Conservation (phyloP, 2,888 invertebrate genomes). For the Ferrisia virgata region DNA sequence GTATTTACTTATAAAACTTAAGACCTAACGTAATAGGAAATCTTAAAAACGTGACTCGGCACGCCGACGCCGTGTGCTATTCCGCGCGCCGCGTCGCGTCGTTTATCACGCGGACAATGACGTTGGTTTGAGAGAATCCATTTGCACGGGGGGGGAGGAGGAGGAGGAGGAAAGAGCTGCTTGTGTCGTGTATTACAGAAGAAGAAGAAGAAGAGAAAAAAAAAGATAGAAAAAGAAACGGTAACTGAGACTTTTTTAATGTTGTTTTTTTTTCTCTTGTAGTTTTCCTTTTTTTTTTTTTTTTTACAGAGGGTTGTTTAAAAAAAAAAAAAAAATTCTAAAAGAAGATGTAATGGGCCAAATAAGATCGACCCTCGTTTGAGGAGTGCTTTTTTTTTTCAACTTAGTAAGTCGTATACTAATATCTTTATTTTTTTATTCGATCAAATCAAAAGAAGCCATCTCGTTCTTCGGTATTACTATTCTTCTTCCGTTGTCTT, state of each 20-base stretch:
- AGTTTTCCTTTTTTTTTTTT: neutral
- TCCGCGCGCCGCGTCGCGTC: neutral
- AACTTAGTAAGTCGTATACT: slow-evolving; percentile 17
- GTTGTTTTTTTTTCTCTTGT: neutral
- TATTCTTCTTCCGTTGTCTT: slow-evolving; percentile 18
- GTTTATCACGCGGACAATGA: no score
- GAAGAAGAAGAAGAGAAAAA: no score
- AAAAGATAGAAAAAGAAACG: neutral
- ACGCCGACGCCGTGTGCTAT: neutral
- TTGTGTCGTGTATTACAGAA: neutral
- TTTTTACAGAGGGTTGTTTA: neutral
- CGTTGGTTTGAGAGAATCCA: neutral
- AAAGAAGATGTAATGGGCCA: slow-evolving; percentile 22
- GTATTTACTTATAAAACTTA: neutral
- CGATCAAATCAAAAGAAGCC: slow-evolving; percentile 41
- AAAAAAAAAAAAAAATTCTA: neutral
- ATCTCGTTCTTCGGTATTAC: slow-evolving; percentile 19
- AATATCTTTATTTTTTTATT: slow-evolving; percentile 41
- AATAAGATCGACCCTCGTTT: slow-evolving; percentile 33
- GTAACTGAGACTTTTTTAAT: slow-evolving; percentile 15
- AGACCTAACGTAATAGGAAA: no score
- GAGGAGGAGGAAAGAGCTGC: neutral
- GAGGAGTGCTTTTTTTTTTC: neutral
- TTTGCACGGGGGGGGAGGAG: neutral
- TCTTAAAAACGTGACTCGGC: no score